These are phyloP conservation scores for Atta colombica DNA, from an alignment of 1,140 invertebrate genomes.

Conservation along the genomic window DNA sequence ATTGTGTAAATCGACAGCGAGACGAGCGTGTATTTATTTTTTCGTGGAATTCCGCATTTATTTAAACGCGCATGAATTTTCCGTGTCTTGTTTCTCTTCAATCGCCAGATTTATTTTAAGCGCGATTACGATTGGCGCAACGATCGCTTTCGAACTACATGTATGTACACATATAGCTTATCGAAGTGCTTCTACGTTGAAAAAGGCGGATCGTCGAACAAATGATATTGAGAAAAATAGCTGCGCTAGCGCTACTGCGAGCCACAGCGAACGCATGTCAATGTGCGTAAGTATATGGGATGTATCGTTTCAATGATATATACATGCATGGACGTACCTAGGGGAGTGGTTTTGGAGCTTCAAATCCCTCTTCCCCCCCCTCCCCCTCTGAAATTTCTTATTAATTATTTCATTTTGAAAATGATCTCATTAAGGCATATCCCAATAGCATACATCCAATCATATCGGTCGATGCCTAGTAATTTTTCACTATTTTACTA, in stretches of 20 bases:
- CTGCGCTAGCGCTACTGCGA: background rate
- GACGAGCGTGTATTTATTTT: background rate
- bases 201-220: background rate
- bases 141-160: background rate
- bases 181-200: background rate
- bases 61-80: background rate
- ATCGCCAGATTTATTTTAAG: conserved; percentile 23
- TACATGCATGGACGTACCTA: background rate
- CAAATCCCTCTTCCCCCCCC: too few species aligned
- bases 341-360: too few species aligned
- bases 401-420: too few species aligned
- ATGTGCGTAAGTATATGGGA: background rate
- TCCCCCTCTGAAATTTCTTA: too few species aligned
- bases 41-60: background rate
- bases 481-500: too few species aligned
- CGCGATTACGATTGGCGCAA: background rate
- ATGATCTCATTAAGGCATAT: too few species aligned
- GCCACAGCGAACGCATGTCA: background rate
- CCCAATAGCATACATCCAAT: too few species aligned
- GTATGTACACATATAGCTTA: background rate
- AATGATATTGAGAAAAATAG: conserved; percentile 28
- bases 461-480: too few species aligned
- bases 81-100: background rate
- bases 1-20: conserved; percentile 13
- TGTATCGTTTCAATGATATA: background rate